Conservation (phyloP, 2,113 vertebrate genomes). For the Oophaga pumilio region DNA sequence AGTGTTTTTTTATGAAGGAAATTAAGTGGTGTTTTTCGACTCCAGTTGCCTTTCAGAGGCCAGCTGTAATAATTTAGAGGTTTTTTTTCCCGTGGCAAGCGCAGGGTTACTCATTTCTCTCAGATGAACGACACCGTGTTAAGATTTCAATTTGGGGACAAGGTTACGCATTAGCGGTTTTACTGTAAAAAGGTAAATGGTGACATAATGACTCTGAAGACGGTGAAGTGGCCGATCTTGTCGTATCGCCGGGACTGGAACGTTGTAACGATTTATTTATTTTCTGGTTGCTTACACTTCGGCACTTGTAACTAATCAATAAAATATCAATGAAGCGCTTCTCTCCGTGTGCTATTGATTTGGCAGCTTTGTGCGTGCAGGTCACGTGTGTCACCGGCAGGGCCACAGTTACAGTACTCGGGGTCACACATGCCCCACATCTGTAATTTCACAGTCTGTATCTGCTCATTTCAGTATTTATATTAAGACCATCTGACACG, state of each 20-base stretch:
- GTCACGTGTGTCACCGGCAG: not conserved
- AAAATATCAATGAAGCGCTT: not conserved
- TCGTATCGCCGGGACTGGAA: not conserved
- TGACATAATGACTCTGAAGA: not conserved
- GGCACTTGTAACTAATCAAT: not conserved
- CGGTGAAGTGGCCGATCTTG: not conserved
- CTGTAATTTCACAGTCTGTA: not conserved
- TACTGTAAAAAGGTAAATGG: not conserved
- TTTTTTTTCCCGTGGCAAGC: not conserved
- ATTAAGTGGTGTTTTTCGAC: conserved; percentile 24
- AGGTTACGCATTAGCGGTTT: not conserved
- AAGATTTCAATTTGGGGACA: not conserved
- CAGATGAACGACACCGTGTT: not conserved
- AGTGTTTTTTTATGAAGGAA: conserved; percentile 40
- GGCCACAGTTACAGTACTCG: not conserved
- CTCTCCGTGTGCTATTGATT: not conserved
- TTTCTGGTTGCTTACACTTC: not conserved
- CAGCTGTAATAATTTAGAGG: conserved; percentile 27
- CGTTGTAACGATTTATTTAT: not conserved
- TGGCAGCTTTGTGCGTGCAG: not conserved
- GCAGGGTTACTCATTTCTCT: not conserved
- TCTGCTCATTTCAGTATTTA: not conserved
- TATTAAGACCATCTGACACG: not conserved
- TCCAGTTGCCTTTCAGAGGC: conserved; percentile 25
- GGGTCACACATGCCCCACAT: not conserved